These are phyloP conservation scores for Blera fallax DNA, from an alignment of 2,888 invertebrate genomes.

Conservation along the genomic window DNA sequence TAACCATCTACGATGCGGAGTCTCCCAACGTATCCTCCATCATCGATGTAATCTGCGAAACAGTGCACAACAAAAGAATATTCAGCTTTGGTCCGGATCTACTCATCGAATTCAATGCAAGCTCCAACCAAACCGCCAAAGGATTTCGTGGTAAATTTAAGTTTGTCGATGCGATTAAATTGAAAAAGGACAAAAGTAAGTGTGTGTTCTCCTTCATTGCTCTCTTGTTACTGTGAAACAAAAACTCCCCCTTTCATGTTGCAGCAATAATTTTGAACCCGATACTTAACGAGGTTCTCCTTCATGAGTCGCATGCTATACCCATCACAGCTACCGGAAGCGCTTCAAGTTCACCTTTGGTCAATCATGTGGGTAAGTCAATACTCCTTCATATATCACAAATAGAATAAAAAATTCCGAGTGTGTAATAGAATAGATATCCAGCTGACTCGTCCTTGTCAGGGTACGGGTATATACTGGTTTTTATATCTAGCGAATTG, in stretches of 20 bases:
- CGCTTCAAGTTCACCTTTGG: constrained; percentile 53
- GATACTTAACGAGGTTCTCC: constrained; percentile 51
- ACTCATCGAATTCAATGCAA: constrained; percentile 92
- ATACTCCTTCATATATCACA: constrained; percentile 43
- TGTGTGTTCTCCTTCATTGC: background rate
- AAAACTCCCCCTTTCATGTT: constrained; percentile 31
- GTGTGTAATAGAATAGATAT: constrained; percentile 36
- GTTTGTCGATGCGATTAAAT: constrained; percentile 75
- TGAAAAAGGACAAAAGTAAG: constrained; percentile 56
- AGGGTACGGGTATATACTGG: background rate
- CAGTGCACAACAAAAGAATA: constrained; percentile 89
- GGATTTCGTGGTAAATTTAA: constrained; percentile 81
- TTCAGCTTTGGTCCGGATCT: constrained; percentile 92
- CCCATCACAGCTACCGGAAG: constrained; percentile 32
- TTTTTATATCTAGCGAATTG: constrained; percentile 11
- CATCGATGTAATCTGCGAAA: constrained; percentile 92
- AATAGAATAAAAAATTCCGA: constrained; percentile 22
- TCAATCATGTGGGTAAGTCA: constrained; percentile 55
- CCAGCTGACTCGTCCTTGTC: constrained; percentile 18
- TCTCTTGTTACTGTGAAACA: background rate
- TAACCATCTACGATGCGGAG: constrained; percentile 92
- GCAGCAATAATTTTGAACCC: constrained; percentile 56
- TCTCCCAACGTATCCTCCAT: constrained; percentile 87
- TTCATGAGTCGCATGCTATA: constrained; percentile 38
- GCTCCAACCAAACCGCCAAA: constrained; percentile 84